These are phyloP conservation scores for Lethocerus indicus DNA, from an alignment of 1,140 invertebrate species.

Conservation along the genomic window DNA sequence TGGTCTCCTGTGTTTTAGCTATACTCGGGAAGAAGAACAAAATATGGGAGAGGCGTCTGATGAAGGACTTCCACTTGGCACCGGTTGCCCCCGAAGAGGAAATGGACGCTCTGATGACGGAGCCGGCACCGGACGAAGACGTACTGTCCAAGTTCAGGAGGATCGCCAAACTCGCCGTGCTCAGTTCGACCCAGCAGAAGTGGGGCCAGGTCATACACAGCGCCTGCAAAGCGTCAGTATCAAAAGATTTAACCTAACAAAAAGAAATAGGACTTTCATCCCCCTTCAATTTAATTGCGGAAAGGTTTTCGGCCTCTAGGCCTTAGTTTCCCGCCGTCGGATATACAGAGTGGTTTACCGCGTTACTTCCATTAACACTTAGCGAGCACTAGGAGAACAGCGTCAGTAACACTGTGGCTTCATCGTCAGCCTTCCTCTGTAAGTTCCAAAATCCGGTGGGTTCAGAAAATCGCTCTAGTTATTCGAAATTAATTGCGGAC, in stretches of 20 bases:
- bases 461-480: too few relatives aligned
- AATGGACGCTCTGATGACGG: conserved; percentile 25
- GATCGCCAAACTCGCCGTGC: conserved; percentile 49
- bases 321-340: too few relatives aligned
- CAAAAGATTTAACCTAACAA: neutral
- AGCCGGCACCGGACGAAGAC: conserved; percentile 36
- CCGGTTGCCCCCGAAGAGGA: conserved; percentile 41
- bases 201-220: conserved; percentile 49
- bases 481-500: too few relatives aligned
- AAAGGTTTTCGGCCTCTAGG: too few relatives aligned
- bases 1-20: neutral
- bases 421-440: too few relatives aligned
- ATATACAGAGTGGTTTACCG: too few relatives aligned
- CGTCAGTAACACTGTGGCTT: too few relatives aligned
- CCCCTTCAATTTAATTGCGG: too few relatives aligned
- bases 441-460: too few relatives aligned
- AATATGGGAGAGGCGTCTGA: conserved; percentile 61
- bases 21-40: conserved; percentile 41
- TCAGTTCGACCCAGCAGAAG: conserved; percentile 42
- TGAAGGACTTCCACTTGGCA: conserved; percentile 73
- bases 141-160: conserved; percentile 47
- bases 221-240: conserved; percentile 34
- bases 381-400: too few relatives aligned
- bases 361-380: too few relatives aligned
- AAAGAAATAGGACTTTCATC: too few relatives aligned